phyloP scores from a whole-genome alignment of 2,888 invertebrate species.

The Neocrepidodera transversa region DNA sequence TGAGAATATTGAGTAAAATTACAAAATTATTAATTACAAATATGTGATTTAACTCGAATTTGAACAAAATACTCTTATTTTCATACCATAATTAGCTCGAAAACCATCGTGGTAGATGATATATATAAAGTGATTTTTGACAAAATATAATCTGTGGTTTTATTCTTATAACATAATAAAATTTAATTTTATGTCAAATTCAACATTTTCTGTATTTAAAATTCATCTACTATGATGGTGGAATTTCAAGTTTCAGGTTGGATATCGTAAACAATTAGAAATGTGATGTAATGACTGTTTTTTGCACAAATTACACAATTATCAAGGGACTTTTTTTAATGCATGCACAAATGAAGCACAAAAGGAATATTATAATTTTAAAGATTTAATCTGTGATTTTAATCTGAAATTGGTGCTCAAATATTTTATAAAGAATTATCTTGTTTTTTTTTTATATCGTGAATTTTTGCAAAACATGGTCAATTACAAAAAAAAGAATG shows the following conservation, averaged over 20 bases:
- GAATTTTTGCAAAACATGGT: slow-evolving; percentile 13
- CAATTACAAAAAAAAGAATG: slow-evolving; percentile 22
- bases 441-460: slow-evolving; percentile 20
- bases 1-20: background rate
- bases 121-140: slow-evolving; percentile 37
- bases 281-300: slow-evolving; percentile 11
- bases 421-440: slow-evolving; percentile 4
- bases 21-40: too few relatives aligned
- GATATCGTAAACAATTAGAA: slow-evolving; percentile 37
- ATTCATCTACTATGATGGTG: slow-evolving; percentile 46
- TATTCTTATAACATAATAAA: too few relatives aligned
- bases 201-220: background rate
- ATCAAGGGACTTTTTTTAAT: background rate
- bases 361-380: too few relatives aligned
- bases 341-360: too few relatives aligned
- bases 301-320: slow-evolving; percentile 8
- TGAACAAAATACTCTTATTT: background rate
- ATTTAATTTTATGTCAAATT: too few relatives aligned
- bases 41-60: too few relatives aligned
- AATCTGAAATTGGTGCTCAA: slow-evolving; percentile 18
- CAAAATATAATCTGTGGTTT: slow-evolving; percentile 39
- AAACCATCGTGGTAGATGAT: slow-evolving; percentile 46
- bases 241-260: slow-evolving; percentile 36
- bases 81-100: slow-evolving; percentile 37
- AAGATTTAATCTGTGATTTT: slow-evolving; percentile 12